phyloP scores from a whole-genome alignment of 2,888 invertebrate species.

The Heliconius erato region DNA sequence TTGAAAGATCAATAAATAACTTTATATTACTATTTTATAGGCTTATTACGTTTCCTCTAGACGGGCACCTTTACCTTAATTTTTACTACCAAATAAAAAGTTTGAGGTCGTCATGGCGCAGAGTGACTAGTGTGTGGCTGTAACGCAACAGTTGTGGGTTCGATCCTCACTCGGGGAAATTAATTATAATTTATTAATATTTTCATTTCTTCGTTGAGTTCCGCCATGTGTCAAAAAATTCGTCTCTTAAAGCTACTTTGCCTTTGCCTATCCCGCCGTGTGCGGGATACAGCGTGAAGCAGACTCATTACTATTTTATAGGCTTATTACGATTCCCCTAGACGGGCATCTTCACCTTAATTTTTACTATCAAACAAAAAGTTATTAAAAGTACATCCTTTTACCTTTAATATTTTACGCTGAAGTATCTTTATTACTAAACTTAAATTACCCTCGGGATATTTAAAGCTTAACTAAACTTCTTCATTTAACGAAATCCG shows the following conservation, averaged over 20 bases:
- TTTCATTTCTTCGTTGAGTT: no score
- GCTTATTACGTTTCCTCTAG: constrained; percentile 27
- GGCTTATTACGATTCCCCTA: constrained; percentile 25
- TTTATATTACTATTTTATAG: constrained; percentile 42
- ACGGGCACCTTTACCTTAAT: constrained; percentile 47
- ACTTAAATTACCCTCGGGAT: constrained; percentile 39
- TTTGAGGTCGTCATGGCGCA: not conserved
- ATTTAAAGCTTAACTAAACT: constrained; percentile 33
- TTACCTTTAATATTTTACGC: constrained; percentile 35
- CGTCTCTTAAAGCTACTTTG: no score
- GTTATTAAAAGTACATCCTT: constrained; percentile 48
- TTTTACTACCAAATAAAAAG: constrained; percentile 52
- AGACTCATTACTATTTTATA: no score
- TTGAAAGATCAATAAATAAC: constrained; percentile 36
- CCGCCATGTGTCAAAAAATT: no score
- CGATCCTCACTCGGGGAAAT: not conserved
- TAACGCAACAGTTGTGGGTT: no score
- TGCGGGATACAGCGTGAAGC: no score
- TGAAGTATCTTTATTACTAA: constrained; percentile 35
- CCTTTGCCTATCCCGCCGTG: no score
- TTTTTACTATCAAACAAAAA: constrained; percentile 53
- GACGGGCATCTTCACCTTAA: constrained; percentile 43
- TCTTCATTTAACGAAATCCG: constrained; percentile 30
- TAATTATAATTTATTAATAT: constrained; percentile 4
- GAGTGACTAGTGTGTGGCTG: not conserved